A percentile compares a stretch with the other conserved stretches of the same genome.
These are phyloP conservation scores for Porites lutea DNA, from an alignment of 64 coral and sea anemone species.

Conservation along the genomic window DNA sequence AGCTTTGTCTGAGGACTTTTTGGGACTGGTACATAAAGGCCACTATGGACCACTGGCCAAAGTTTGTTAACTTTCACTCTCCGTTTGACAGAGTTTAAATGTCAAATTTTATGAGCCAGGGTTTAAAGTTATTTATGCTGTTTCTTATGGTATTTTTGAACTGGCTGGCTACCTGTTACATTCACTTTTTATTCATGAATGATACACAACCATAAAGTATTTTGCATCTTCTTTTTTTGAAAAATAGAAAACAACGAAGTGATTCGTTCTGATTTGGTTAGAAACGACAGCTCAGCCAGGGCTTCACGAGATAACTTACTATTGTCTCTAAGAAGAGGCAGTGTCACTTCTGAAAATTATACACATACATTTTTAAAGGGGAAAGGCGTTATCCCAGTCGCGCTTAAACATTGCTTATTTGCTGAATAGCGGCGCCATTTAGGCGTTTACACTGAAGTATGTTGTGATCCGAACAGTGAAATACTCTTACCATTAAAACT, in stretches of 20 bases:
- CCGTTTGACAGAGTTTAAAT: slow-evolving; percentile 33
- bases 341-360: neutral
- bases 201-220: slow-evolving; percentile 25
- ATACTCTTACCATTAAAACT: no score
- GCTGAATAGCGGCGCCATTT: no score
- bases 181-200: slow-evolving; percentile 42
- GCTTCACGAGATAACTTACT: neutral
- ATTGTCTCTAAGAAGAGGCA: neutral
- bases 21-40: slow-evolving; percentile 12
- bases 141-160: slow-evolving; percentile 29
- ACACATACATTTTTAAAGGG: neutral
- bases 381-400: neutral
- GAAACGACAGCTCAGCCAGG: neutral
- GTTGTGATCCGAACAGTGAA: no score
- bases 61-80: slow-evolving; percentile 26
- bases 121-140: slow-evolving; percentile 54
- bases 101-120: slow-evolving; percentile 55
- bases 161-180: neutral
- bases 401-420: no score
- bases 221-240: slow-evolving; percentile 30
- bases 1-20: slow-evolving; percentile 32
- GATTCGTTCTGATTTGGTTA: neutral
- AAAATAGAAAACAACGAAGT: slow-evolving; percentile 16
- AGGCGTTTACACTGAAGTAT: no score
- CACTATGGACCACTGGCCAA: neutral